Conservation (phyloP, 2,113 vertebrate species). For the Larimichthys polyactis region DNA sequence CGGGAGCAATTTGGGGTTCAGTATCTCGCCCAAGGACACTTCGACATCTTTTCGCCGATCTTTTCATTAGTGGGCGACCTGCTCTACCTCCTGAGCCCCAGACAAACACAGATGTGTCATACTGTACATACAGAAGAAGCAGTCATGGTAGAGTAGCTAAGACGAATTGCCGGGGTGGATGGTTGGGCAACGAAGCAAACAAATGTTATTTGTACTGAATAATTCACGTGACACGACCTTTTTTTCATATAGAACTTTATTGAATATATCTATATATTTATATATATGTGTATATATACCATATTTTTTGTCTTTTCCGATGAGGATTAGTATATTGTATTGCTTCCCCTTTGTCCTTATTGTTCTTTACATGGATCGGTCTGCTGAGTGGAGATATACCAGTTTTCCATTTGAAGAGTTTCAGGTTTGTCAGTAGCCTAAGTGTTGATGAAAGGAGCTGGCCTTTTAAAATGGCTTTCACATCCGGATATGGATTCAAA, state of each 20-base stretch:
- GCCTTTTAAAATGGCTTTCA: conserved; percentile 50
- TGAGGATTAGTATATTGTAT: conserved; percentile 81
- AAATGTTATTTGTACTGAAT: conserved; percentile 10
- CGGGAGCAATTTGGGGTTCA: too few relatives aligned
- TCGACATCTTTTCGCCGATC: too few relatives aligned
- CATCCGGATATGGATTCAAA: conserved; percentile 13
- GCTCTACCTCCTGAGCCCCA: too few relatives aligned
- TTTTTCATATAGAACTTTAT: conserved; percentile 82
- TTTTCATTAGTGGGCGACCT: too few relatives aligned
- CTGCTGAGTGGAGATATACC: conserved; percentile 45
- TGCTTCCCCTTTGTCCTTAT: conserved; percentile 71
- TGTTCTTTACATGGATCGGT: conserved; percentile 34
- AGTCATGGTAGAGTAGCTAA: too few relatives aligned
- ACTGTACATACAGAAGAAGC: too few relatives aligned
- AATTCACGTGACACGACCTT: conserved; percentile 39
- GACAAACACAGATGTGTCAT: too few relatives aligned
- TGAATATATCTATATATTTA: conserved; percentile 78
- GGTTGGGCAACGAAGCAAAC: too few relatives aligned
- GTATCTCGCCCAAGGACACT: too few relatives aligned
- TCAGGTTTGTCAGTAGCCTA: conserved; percentile 56
- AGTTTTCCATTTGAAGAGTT: conserved; percentile 28
- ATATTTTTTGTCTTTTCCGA: conserved; percentile 73
- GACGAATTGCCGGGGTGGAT: too few relatives aligned
- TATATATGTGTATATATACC: conserved; percentile 64
- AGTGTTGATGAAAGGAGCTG: conserved; percentile 46